Base-by-base conservation (phyloP, 2,888 invertebrate species). In the Polyommatus icarus region DNA sequence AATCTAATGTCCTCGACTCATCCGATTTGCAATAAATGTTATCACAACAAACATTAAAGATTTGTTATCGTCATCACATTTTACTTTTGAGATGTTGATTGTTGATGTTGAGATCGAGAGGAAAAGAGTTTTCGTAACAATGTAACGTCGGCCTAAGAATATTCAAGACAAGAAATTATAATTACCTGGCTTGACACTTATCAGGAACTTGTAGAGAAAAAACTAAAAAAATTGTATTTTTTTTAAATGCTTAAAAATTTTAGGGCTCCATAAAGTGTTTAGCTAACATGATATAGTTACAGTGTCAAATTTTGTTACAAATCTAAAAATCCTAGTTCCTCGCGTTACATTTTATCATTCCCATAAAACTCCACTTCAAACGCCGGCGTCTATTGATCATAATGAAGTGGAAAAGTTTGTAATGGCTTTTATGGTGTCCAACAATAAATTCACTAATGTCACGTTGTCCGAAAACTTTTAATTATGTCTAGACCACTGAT, bases 401-500 rank as follows among this genome's bases (percentile, higher is more conserved):
- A 75, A 75, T 54, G 75, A 75, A 75, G 50, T 75, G 50, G 54
- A 75, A 75, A 75, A 75, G 75, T 75, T 75, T 75, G 50, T 75
- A 75, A 75, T 75, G 75, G 54, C 75, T 50, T 75, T 50, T 24
- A 75, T 75, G 75, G 75, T 75, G 75, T 50, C 73, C 10, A 29
- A 54, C 75, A 29, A 75, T 75, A 75, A 76, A 76, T 76, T 76
- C 76, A 76, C 76, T 76, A 76, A 59, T 76, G 76, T 76, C 76
- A 57, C 76, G 76, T 76, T 59, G 76, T 59, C 57, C 36, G 59
- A 59, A 76, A 76, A 76, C 76, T 76, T 76, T 76, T 76, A 76
- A 76, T 76, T 76, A 76, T 76, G 76, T 76, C 76, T 76, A 76
- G 76, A 76, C 76, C 76, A 76, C 36, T 76, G 76, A 76, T 76